Conservation (phyloP, 2,888 invertebrate genomes). For the Mythimna ferrago region DNA sequence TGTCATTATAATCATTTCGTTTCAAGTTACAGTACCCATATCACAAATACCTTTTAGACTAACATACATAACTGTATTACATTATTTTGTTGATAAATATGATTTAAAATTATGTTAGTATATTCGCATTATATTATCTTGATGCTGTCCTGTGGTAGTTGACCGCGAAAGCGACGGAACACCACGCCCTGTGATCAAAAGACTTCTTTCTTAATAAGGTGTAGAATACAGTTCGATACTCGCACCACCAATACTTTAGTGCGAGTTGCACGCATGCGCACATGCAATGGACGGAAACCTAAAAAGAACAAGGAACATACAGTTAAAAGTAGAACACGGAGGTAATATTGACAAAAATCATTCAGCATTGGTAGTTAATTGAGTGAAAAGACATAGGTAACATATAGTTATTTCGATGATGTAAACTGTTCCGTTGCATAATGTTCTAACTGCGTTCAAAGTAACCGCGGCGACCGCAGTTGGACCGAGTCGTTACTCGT, state of each 20-base stretch:
- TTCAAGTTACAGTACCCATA: too few relatives aligned
- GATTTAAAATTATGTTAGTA: too few relatives aligned
- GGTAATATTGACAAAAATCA: constrained; percentile 38
- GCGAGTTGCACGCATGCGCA: not conserved
- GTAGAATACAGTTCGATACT: too few relatives aligned
- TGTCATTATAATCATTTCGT: too few relatives aligned
- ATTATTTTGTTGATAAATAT: too few relatives aligned
- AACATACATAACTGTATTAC: too few relatives aligned
- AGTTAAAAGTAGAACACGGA: constrained; percentile 39
- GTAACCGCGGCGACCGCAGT: constrained; percentile 53
- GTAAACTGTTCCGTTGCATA: constrained; percentile 63
- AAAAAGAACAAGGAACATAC: not conserved
- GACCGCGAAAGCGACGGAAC: too few relatives aligned
- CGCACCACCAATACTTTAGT: not conserved
- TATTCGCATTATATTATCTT: too few relatives aligned
- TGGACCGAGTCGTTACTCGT: constrained; percentile 52
- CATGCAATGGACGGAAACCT: not conserved
- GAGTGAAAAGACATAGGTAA: constrained; percentile 42
- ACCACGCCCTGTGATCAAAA: too few relatives aligned
- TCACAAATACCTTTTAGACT: too few relatives aligned
- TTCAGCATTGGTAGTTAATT: constrained; percentile 33
- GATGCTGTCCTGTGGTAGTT: too few relatives aligned
- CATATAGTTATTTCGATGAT: constrained; percentile 37
- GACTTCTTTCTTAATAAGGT: too few relatives aligned
- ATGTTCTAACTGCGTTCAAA: constrained; percentile 65